A percentile compares a stretch with the other conserved stretches of the same genome.
phyloP scores from a whole-genome alignment of 2,888 invertebrate species.

The Amiota minor region DNA sequence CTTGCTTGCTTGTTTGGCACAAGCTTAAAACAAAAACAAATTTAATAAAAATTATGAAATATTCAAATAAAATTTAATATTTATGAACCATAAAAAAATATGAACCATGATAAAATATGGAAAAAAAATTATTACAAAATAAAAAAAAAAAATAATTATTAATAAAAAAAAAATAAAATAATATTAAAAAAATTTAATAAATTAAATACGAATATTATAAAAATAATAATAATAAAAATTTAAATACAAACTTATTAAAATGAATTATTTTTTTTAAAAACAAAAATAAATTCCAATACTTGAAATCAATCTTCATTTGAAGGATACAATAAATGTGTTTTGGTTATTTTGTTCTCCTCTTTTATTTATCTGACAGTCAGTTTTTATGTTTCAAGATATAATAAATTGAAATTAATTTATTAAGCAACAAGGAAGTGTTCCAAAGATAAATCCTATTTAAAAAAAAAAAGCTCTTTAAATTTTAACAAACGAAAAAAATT shows the following conservation, averaged over 20 bases:
- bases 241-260: no score
- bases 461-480: background rate
- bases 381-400: background rate
- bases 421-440: background rate
- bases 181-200: background rate
- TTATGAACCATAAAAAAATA: background rate
- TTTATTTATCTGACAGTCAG: no score
- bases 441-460: background rate
- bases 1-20: background rate
- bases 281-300: no score
- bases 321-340: no score
- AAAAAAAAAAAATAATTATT: slow-evolving; percentile 9
- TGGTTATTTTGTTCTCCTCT: no score
- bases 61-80: background rate
- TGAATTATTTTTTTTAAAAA: no score
- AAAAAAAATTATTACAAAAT: background rate
- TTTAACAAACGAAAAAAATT: background rate
- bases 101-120: background rate
- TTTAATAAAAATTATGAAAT: background rate
- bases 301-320: no score
- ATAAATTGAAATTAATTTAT: background rate
- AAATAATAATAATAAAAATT: background rate
- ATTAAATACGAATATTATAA: background rate
- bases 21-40: slow-evolving; percentile 1
- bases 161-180: background rate